Percentiles rank a stretch among this genome's conserved stretches.
These are phyloP conservation scores for Babylonia areolata DNA, from an alignment of 1,140 invertebrate species.

Conservation along the genomic window DNA sequence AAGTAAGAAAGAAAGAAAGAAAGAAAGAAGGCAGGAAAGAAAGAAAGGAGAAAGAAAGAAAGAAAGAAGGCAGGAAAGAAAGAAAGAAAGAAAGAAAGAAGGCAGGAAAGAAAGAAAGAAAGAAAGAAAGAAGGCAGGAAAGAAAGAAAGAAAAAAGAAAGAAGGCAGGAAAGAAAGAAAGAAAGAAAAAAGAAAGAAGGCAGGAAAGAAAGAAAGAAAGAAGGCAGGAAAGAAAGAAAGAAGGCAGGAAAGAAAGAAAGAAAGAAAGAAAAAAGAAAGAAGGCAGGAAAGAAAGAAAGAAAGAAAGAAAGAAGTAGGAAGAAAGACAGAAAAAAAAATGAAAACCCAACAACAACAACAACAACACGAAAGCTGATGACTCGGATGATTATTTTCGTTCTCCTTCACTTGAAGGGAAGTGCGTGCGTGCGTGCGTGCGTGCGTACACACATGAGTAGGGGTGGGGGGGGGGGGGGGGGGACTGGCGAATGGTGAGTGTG, in stretches of 20 bases:
- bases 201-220: not conserved
- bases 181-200: not conserved
- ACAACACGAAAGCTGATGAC: not conserved
- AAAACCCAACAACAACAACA: too few species aligned
- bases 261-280: slow-evolving; percentile 7
- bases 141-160: not conserved
- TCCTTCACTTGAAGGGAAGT: too few species aligned
- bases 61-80: not conserved
- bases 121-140: not conserved
- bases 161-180: not conserved
- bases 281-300: not conserved
- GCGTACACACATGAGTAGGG: too few species aligned
- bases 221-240: not conserved
- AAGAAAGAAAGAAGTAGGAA: too few species aligned
- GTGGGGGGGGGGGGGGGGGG: too few species aligned
- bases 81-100: not conserved
- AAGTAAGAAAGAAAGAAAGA: not conserved
- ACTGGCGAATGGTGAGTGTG: too few species aligned
- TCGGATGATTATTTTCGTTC: too few species aligned
- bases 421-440: too few species aligned
- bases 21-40: not conserved
- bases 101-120: too few species aligned
- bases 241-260: not conserved
- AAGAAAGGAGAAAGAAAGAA: not conserved
- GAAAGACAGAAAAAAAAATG: too few species aligned